These are phyloP conservation scores for Theocolax elegans DNA, from an alignment of 1,140 invertebrate species.

Conservation along the genomic window DNA sequence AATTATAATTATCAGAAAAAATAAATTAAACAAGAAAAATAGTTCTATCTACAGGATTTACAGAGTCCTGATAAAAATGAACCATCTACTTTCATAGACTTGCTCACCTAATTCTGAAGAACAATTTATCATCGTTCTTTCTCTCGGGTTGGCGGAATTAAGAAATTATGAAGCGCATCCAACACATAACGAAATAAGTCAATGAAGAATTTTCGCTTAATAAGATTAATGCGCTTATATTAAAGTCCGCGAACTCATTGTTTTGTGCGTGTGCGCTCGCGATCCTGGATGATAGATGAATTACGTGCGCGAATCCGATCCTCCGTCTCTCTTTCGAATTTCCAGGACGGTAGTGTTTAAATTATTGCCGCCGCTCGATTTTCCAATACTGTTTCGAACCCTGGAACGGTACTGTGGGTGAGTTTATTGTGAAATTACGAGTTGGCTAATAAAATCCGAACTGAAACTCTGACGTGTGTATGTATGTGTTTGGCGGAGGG, in stretches of 20 bases:
- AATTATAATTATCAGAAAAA: no score
- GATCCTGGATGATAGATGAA: neutral
- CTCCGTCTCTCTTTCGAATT: neutral
- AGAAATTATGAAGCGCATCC: no score
- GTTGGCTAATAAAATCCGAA: neutral
- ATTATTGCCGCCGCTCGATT: neutral
- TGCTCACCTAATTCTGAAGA: no score
- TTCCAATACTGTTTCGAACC: neutral
- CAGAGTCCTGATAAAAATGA: no score
- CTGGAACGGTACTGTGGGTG: neutral
- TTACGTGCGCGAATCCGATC: neutral
- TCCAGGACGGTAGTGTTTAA: neutral
- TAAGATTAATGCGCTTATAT: neutral
- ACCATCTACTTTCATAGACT: no score
- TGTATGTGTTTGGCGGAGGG: no score
- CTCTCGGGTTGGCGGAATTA: no score
- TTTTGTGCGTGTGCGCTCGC: no score
- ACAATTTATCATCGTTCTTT: no score
- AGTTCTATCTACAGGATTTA: no score
- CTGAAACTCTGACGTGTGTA: neutral
- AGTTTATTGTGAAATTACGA: constrained; percentile 12
- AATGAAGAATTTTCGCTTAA: neutral
- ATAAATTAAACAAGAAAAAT: no score
- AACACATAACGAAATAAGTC: no score
- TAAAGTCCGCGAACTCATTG: neutral